Base-by-base conservation (phyloP, 2,113 vertebrate species). In the Gracilinanus agilis region DNA sequence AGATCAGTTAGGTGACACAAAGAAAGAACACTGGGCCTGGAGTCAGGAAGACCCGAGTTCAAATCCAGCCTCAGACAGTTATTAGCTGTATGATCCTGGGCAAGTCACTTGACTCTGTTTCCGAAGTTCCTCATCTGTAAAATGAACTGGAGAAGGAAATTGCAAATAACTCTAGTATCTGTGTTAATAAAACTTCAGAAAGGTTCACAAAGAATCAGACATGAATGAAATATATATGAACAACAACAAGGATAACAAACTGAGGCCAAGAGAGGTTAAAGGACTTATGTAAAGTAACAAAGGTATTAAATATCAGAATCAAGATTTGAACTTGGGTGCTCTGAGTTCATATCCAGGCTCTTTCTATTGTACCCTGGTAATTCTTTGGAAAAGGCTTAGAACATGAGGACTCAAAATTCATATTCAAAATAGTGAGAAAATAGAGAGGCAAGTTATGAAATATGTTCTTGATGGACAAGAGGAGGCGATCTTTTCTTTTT, bases 341-440 rank as follows among this genome's bases (percentile, higher is more conserved):
- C 12, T 75, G 67, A 75, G 34, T n/a, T 5, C 16, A 83, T 0
- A 83, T 40, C n/a, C 19, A 40, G 67, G 1, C n/a, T 83, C n/a
- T 83, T 83, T 83, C n/a, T 83, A 21, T 40, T 40, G 40, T 83
- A 34, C 7, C 19, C n/a, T 23, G n/a, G 19, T 83, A 19, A 7
- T 83, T 83, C 34, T 40, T 7, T 40, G 19, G n/a, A 34, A 83
- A 75, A 83, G n/a, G 67, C 16, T 83, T 40, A 83, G 8, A 92
- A 89, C 89, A 58, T n/a, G 91, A 95, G 90, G 83, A 29, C 53
- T 94, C 21, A 67, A 54, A 94, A 1, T 94, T 93, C 16, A 95
- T 89, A 95, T 89, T 93, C 25, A 91, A 95, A 93, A 44, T 67
- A 93, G 93, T 93, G 54, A 21, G 3, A 67, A 67, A 67, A 67